Percentiles rank a stretch among this genome's conserved stretches.
Conservation (phyloP, 2,888 invertebrate species). For the Conus canariensis region DNA sequence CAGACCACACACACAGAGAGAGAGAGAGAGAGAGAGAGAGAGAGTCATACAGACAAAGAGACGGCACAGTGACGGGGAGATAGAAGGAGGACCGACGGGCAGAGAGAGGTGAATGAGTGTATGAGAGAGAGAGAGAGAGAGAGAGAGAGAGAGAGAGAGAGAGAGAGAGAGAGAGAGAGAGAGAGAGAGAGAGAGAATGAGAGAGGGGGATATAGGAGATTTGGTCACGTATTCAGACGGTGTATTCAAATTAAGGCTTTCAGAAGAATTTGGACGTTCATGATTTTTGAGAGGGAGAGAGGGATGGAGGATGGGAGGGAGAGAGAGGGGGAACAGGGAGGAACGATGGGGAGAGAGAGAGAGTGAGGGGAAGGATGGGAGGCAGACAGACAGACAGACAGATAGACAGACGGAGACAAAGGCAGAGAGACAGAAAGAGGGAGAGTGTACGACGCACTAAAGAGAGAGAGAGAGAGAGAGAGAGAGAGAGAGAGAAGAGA, state of each 20-base stretch:
- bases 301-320: neutral
- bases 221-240: too few species aligned
- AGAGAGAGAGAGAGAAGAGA: too few species aligned
- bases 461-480: too few species aligned
- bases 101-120: neutral
- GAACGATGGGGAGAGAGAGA: neutral
- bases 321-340: too few species aligned
- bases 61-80: neutral
- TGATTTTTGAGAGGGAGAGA: neutral
- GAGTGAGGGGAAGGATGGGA: neutral
- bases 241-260: too few species aligned
- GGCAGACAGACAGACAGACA: neutral
- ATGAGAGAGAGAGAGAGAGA: too few species aligned
- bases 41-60: neutral
- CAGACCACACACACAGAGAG: neutral
- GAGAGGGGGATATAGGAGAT: neutral
- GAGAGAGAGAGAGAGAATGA: neutral
- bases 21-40: constrained; percentile 26
- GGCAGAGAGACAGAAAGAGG: neutral
- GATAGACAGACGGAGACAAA: neutral
- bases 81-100: neutral
- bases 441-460: too few species aligned
- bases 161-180: too few species aligned
- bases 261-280: too few species aligned
- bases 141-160: too few species aligned